phyloP scores from a whole-genome alignment of 1,140 invertebrate species.

The Schmidtea mediterranea region DNA sequence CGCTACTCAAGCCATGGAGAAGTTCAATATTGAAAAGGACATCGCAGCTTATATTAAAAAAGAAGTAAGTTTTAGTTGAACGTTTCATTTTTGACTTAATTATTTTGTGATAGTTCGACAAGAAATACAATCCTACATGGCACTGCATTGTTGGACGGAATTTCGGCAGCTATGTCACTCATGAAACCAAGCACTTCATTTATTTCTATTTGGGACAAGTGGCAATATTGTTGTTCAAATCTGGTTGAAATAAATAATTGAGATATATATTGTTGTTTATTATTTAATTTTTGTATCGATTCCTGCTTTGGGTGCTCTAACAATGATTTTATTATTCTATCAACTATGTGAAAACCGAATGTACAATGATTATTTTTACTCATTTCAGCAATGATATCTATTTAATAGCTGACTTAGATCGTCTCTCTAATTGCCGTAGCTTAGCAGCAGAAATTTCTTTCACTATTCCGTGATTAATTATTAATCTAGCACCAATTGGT shows the following conservation, averaged over 20 bases:
- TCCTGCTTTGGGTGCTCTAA: too few relatives aligned
- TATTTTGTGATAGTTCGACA: conserved; percentile 34
- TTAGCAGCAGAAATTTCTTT: too few relatives aligned
- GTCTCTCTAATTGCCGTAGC: too few relatives aligned
- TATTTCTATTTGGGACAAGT: conserved; percentile 84
- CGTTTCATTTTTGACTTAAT: background rate
- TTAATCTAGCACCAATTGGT: too few relatives aligned
- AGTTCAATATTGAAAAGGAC: conserved; percentile 99
- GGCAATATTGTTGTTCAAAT: conserved; percentile 35
- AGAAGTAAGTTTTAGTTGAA: conserved; percentile 30
- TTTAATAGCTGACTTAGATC: too few relatives aligned
- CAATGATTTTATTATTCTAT: too few relatives aligned
- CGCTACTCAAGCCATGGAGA: conserved; percentile 86
- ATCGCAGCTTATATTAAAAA: conserved; percentile 94
- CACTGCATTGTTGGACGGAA: conserved; percentile 63
- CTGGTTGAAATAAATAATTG: conserved; percentile 6
- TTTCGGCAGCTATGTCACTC: conserved; percentile 76
- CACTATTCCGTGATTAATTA: too few relatives aligned
- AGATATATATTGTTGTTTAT: too few relatives aligned
- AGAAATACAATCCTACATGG: conserved; percentile 39
- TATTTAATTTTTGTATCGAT: too few relatives aligned
- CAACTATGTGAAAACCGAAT: too few relatives aligned
- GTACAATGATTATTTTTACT: too few relatives aligned
- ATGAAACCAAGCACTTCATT: conserved; percentile 86
- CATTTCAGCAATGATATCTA: too few relatives aligned